A percentile compares a stretch with the other conserved stretches of the same genome.
Conservation (phyloP, 2,888 invertebrate genomes). For the Polyommatus icarus region DNA sequence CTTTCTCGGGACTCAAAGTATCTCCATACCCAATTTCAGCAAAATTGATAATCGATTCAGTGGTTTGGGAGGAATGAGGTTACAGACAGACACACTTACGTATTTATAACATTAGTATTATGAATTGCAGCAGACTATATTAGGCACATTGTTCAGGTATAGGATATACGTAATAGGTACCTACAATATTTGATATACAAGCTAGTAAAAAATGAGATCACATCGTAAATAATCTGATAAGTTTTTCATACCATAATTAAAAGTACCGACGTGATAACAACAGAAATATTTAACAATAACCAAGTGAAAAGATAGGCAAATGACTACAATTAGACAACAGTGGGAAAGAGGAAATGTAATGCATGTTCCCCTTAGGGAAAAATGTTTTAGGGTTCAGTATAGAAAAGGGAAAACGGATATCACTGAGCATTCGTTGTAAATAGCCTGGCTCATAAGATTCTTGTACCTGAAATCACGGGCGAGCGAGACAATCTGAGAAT, state of each 20-base stretch:
- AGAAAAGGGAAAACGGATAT: constrained; percentile 28
- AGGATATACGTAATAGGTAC: too few species aligned
- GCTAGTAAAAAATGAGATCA: neutral
- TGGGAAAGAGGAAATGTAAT: constrained; percentile 28
- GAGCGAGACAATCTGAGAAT: too few species aligned
- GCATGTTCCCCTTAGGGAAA: constrained; percentile 29
- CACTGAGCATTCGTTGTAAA: neutral
- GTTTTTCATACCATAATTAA: constrained; percentile 11
- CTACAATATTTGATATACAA: too few species aligned
- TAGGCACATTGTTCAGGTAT: too few species aligned
- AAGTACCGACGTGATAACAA: neutral
- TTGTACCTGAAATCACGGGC: neutral
- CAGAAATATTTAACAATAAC: constrained; percentile 26
- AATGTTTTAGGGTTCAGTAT: constrained; percentile 28
- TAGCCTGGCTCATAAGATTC: neutral
- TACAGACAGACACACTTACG: too few species aligned
- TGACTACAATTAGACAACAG: constrained; percentile 24
- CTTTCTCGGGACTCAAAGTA: too few species aligned
- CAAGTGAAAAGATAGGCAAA: constrained; percentile 30
- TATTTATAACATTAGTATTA: too few species aligned
- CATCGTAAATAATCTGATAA: neutral
- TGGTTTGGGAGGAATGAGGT: too few species aligned
- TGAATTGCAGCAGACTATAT: too few species aligned
- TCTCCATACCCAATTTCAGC: too few species aligned
- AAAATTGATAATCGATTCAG: too few species aligned